Evolutionary conservation across 2,797 vertebrate genomes (phyloP), one percentile per base, ranked within the genome.

Genomic region (Megaceryle alcyon): DNA sequence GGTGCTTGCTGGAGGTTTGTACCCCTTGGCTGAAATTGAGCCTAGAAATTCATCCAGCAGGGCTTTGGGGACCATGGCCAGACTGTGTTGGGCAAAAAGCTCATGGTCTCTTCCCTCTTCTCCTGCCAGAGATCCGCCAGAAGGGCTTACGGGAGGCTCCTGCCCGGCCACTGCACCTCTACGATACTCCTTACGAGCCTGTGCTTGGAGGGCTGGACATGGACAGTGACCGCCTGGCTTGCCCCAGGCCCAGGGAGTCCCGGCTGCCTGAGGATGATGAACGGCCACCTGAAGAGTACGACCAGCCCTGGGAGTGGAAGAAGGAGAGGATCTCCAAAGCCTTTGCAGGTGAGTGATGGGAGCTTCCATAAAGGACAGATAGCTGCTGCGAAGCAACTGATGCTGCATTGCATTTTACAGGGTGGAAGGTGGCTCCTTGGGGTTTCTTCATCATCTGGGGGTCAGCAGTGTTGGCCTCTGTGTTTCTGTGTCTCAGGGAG

Each of bases 301-400:
- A 99, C 97, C 99, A 99, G 95, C 99, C 99, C 43, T 99, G 99
- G 99, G 99, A 99, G 92, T 99, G 99, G 99, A 99, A 99, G 96
- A 99, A 99, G 88, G 99, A 99, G 80, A 95, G 99, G 54, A 99
- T 99, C 97, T 99, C 99, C 96, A 99, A 99, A 98, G 99, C 99
- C 26, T 99, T 99, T 79, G 99, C 99, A 96, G 99, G 99, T 99
- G 97, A 91, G 51, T 12, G 37, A 31, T 16, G 41, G 33, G 35
- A 64, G 20, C 41, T 51, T 44, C 77, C 35, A 3, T 65, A 41
- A 19, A 49, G n/a, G n/a, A 28, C 6, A 20, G 43, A n/a, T 8
- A 23, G 22, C 23, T 6, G 11, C n/a, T 23, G 2, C 53, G 22
- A 57, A 63, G 41, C 29, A 37, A 59, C 29, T 0, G 3, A 10